These are phyloP conservation scores for Anser cygnoides DNA, from an alignment of 2,113 vertebrate genomes.

Conservation along the genomic window DNA sequence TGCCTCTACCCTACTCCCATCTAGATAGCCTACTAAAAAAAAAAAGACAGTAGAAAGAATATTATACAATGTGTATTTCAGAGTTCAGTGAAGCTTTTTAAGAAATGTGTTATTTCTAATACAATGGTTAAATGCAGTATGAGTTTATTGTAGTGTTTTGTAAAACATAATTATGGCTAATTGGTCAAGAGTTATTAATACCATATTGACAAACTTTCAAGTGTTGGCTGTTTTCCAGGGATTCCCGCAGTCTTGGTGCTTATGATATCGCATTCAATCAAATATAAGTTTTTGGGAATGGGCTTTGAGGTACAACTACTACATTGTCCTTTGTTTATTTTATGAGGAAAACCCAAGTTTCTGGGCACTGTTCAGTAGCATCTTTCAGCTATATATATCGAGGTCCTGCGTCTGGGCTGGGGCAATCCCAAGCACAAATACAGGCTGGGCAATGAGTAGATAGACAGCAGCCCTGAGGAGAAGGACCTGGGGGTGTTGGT, in stretches of 20 bases:
- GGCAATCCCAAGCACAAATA: no score
- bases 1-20: accelerated
- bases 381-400: no score
- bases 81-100: neutral
- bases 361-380: neutral
- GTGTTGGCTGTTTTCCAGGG: neutral
- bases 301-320: neutral
- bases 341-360: neutral
- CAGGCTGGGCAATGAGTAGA: no score
- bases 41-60: neutral
- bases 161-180: neutral
- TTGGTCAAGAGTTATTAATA: neutral
- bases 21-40: neutral
- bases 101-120: neutral
- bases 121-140: neutral
- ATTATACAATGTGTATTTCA: neutral
- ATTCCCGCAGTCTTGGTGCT: neutral
- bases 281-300: neutral
- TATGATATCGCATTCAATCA: neutral
- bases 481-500: no score
- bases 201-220: neutral
- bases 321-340: neutral
- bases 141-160: neutral
- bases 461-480: no score
- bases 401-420: no score